Base-by-base conservation (phyloP, 2,888 invertebrate species). In the Drosophila mettleri region DNA sequence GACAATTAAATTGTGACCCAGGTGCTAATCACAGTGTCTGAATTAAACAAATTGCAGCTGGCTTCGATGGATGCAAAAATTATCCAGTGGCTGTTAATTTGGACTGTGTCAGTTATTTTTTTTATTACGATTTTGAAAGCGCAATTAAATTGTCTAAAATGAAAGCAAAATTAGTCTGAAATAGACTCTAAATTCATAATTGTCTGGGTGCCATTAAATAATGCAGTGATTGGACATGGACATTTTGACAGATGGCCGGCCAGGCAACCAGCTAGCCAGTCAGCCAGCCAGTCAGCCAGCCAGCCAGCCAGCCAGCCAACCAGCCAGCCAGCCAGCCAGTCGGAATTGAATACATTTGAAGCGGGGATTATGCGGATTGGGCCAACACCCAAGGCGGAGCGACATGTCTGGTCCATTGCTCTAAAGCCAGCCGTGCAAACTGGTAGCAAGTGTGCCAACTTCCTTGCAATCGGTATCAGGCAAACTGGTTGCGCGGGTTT, bases 361-460 rank as follows among this genome's bases (percentile, higher is more conserved):
- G 48, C 27, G 36, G 59, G 59, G 45, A 53, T 60, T 76, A 62
- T 60, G 69, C 39, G 54, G 52, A 49, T 60, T 63, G 73, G 48
- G 78, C 68, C 78, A 82, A 79, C 82, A 82, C 82, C 73, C 79
- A 75, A 74, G 54, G 31, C 33, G 49, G 46, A 43, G 39, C 36
- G 49, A 29, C 54, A 59, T 52, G 54, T 65, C 64, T 53, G 34
- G 65, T 38, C 29, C 38, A 31, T 46, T 59, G 66, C 59, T 59
- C 33, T 53, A 54, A 33, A 52, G 54, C 54, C 36, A 46, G 68
- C 71, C 62, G n/a, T 67, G 77, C 70, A 81, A 84, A 84, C 82
- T 74, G 68, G 84, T 67, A 74, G 29, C 78, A 73, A 78, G 74
- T 84, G 77, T 79, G 85, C 85, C 85, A 81, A 79, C 85, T 81